phyloP scores from a whole-genome alignment of 2,888 invertebrate genomes.

The Caenorhabditis panamensis region DNA sequence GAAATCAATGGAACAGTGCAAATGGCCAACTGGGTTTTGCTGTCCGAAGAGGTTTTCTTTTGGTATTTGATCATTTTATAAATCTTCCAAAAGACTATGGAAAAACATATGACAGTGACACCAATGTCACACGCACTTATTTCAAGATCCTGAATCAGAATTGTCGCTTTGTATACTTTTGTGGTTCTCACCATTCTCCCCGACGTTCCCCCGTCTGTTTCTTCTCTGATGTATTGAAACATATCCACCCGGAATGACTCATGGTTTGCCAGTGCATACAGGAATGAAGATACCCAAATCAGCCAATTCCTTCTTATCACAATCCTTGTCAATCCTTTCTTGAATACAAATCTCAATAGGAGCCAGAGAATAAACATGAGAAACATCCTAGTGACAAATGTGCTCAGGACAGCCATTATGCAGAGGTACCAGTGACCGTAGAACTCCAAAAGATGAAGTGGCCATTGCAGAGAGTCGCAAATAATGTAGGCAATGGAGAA shows the following conservation, averaged over 20 bases:
- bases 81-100: neutral
- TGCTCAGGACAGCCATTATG: conserved; percentile 1
- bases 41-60: neutral
- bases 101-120: neutral
- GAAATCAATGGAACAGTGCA: neutral
- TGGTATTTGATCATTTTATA: neutral
- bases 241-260: neutral
- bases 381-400: neutral
- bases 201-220: neutral
- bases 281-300: neutral
- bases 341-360: conserved; percentile 3
- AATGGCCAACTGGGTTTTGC: neutral
- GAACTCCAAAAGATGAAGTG: neutral
- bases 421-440: conserved; percentile 1
- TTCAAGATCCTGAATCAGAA: neutral
- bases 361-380: neutral
- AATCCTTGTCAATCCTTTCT: neutral
- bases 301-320: conserved; percentile 2
- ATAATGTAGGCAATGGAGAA: neutral
- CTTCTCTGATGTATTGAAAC: neutral
- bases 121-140: neutral
- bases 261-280: neutral
- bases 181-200: too few species aligned
- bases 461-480: neutral
- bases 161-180: too few species aligned